These are phyloP conservation scores for Salpingus planirostris DNA, from an alignment of 2,888 invertebrate species.

Conservation along the genomic window DNA sequence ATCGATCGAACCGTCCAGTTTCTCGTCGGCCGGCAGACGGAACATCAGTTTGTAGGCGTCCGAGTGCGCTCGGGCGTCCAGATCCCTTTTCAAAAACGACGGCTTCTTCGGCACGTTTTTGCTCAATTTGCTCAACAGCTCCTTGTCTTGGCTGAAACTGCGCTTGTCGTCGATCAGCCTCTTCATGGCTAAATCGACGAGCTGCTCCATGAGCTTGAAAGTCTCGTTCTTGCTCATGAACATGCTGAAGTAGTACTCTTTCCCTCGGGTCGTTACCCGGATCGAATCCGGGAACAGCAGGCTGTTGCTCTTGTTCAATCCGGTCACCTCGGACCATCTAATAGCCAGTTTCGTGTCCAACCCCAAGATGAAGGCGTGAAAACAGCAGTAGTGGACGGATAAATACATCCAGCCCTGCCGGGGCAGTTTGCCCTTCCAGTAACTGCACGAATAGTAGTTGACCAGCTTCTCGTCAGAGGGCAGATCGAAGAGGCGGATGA, in stretches of 20 bases:
- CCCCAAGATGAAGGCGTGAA: conserved; percentile 90
- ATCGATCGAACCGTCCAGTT: conserved; percentile 88
- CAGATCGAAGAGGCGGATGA: conserved; percentile 81
- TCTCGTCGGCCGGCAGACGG: conserved; percentile 79
- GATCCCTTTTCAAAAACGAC: conserved; percentile 86
- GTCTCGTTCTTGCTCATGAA: conserved; percentile 84
- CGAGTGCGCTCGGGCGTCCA: conserved; percentile 90
- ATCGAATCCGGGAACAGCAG: conserved; percentile 79
- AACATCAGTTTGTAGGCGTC: conserved; percentile 81
- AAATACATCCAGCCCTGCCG: conserved; percentile 96
- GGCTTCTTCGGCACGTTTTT: conserved; percentile 84
- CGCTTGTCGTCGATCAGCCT: conserved; percentile 88
- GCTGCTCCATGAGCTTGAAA: conserved; percentile 84
- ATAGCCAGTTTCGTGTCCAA: conserved; percentile 78
- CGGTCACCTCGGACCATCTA: conserved; percentile 84
- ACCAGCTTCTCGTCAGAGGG: conserved; percentile 92
- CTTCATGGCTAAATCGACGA: conserved; percentile 96
- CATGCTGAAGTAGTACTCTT: conserved; percentile 85
- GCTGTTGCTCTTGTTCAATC: conserved; percentile 67
- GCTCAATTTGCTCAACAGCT: conserved; percentile 67
- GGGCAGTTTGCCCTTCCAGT: conserved; percentile 86
- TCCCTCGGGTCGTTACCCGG: conserved; percentile 75
- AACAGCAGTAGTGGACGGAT: conserved; percentile 93
- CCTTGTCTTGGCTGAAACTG: conserved; percentile 81
- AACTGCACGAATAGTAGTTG: conserved; percentile 88